A percentile compares a stretch with the other conserved stretches of the same genome.
Conservation (phyloP, 1,140 invertebrate genomes). For the Drosophila sucinea region DNA sequence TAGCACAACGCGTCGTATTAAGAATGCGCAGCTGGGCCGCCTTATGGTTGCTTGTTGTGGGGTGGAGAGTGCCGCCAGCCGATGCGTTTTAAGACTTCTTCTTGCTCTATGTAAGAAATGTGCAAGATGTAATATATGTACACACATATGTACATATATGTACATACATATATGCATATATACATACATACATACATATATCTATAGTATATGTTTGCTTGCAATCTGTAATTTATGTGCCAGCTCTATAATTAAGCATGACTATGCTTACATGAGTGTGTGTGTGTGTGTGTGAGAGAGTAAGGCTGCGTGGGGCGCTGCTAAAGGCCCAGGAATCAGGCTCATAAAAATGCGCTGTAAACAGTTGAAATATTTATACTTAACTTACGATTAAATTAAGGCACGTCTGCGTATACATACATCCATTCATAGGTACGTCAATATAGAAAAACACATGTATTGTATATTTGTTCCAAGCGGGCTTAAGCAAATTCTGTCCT, state of each 20-base stretch:
- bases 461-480: constrained; percentile 21
- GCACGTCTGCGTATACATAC: constrained; percentile 20
- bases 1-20: constrained; percentile 55
- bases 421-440: not conserved
- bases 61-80: constrained; percentile 22
- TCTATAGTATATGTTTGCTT: not conserved
- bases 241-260: constrained; percentile 20
- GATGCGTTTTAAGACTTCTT: constrained; percentile 16
- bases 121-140: constrained; percentile 36
- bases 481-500: constrained; percentile 3
- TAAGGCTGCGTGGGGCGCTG: constrained; percentile 3
- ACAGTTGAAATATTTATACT: constrained; percentile 55
- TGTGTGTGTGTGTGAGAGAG: constrained; percentile 12
- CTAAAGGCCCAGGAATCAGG: not conserved
- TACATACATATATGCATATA: not conserved
- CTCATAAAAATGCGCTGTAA: constrained; percentile 27
- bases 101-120: constrained; percentile 40
- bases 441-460: too few species aligned
- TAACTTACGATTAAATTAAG: constrained; percentile 45
- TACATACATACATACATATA: not conserved
- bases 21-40: constrained; percentile 55
- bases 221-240: constrained; percentile 34
- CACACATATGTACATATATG: not conserved
- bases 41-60: constrained; percentile 43
- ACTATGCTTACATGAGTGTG: not conserved